phyloP scores from a whole-genome alignment of 2,888 invertebrate genomes.

The Temnothorax ravouxi region DNA sequence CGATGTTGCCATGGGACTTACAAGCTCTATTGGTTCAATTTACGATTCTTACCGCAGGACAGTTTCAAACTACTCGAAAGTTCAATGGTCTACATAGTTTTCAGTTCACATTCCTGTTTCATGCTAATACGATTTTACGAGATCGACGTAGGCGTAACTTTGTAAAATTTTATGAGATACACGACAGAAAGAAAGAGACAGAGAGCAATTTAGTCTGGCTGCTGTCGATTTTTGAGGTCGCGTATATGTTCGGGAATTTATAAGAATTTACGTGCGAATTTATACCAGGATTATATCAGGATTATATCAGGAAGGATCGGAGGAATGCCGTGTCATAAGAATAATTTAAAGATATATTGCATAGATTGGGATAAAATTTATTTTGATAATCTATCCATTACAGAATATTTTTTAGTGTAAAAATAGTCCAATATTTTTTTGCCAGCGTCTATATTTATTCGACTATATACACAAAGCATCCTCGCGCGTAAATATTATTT shows the following conservation, averaged over 20 bases:
- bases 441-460: background rate
- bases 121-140: background rate
- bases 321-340: background rate
- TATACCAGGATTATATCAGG: background rate
- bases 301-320: background rate
- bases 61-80: constrained; percentile 47
- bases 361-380: background rate
- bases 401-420: background rate
- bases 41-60: constrained; percentile 10
- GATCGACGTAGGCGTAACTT: constrained; percentile 23
- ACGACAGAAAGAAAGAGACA: background rate
- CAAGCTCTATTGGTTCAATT: constrained; percentile 31
- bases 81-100: constrained; percentile 64
- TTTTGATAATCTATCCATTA: background rate
- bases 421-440: background rate
- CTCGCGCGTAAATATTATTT: background rate
- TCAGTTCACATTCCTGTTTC: constrained; percentile 58
- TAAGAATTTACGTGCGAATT: background rate
- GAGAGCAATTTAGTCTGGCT: background rate
- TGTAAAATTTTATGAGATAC: constrained; percentile 21
- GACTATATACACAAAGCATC: background rate
- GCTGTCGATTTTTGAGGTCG: background rate
- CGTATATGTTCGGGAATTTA: background rate
- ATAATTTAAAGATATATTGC: constrained; percentile 14
- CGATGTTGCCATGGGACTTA: background rate